Conservation (phyloP, 2,888 invertebrate species). For the Iphiclides podalirius region DNA sequence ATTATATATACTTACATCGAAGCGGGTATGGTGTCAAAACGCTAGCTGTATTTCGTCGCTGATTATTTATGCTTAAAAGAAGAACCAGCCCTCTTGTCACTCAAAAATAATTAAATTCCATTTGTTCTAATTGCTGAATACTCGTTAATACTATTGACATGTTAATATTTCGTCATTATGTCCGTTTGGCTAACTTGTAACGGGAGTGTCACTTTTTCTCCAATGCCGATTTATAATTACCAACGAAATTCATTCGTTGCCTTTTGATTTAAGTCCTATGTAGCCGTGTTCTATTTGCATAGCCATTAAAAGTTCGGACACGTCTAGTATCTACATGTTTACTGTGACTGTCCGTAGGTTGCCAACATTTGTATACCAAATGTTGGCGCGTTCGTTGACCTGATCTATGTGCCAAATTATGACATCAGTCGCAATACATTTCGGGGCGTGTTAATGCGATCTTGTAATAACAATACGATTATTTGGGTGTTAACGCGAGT, state of each 20-base stretch:
- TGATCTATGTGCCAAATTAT: constrained; percentile 26
- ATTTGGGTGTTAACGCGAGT: no score
- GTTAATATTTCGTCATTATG: no score
- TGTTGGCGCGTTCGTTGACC: constrained; percentile 21
- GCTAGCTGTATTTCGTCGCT: no score
- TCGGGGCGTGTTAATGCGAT: constrained; percentile 3
- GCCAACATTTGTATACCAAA: constrained; percentile 25
- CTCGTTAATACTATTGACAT: neutral
- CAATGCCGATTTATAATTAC: neutral
- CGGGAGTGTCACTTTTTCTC: neutral
- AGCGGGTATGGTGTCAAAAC: no score
- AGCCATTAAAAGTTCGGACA: constrained; percentile 6
- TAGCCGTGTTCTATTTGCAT: constrained; percentile 11
- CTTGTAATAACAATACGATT: neutral
- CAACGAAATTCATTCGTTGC: neutral
- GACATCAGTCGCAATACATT: constrained; percentile 23
- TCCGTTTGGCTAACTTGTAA: neutral
- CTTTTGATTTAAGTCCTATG: constrained; percentile 4
- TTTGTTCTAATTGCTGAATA: neutral
- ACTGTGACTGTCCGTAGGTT: constrained; percentile 14
- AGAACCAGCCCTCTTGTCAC: no score
- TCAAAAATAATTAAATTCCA: neutral
- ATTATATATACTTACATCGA: no score
- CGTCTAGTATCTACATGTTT: constrained; percentile 1
- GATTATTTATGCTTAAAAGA: no score